phyloP scores from a whole-genome alignment of 2,113 vertebrate genomes.

The Sus scrofa region DNA sequence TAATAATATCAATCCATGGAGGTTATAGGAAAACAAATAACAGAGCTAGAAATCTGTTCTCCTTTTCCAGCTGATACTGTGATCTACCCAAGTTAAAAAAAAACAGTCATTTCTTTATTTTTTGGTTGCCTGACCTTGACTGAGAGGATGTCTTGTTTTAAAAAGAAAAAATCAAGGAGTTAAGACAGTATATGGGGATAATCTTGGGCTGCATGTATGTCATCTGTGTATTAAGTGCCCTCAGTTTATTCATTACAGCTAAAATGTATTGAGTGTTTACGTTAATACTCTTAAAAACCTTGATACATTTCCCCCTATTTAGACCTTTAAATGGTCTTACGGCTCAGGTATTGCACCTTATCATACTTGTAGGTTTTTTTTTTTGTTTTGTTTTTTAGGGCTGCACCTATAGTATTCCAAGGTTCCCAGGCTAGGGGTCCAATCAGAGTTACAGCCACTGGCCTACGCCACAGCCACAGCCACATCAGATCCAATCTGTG shows the following conservation, averaged over 20 bases:
- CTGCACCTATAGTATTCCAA: no score
- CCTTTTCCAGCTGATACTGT: neutral
- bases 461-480: no score
- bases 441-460: no score
- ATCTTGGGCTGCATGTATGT: neutral
- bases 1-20: neutral
- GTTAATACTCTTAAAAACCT: neutral
- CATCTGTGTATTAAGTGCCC: neutral
- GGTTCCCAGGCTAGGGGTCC: no score
- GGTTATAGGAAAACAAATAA: constrained; percentile 47
- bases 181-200: neutral
- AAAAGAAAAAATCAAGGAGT: neutral
- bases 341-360: neutral
- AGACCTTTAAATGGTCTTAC: neutral
- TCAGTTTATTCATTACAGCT: neutral
- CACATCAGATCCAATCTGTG: no score
- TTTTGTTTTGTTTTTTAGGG: no score
- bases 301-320: neutral
- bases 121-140: constrained; percentile 25
- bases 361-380: neutral
- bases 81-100: neutral
- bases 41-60: constrained; percentile 17
- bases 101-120: neutral
- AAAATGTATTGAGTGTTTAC: neutral
- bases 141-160: neutral